Evolutionary conservation across 1,140 invertebrate species (phyloP), one percentile per base, ranked within the genome.

Genomic region (Bombus waltoni): DNA sequence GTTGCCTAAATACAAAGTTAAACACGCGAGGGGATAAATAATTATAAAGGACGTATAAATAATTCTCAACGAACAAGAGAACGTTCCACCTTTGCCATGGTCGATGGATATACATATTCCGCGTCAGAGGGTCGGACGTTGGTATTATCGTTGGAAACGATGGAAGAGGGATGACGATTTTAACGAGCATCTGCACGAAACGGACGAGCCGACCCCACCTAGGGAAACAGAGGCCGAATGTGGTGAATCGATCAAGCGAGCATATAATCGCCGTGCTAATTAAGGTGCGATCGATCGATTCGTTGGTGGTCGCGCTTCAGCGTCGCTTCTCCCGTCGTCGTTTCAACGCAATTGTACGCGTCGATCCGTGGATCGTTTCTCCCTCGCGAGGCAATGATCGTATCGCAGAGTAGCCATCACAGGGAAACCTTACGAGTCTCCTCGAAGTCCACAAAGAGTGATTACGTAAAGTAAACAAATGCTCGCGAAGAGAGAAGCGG

Each of bases 381-480:
- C 35, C 38, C 53, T 38, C 53, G 13, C 62, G 44, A 68, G 44
- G 18, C 44, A 44, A 79, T 35, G 83, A 85, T 85, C 76, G 77
- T 73, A 80, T 85, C 83, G 38, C 62, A 3, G 9, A 57, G n/a
- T 44, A 70, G 8, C 40, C 83, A 32, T 32, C 32, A 32, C 32
- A 32, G 44, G 28, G 83, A 85, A 85, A 53, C 83, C 83, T 28
- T 65, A 62, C 42, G 35, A 72, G 15, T 53, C 15, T 25, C 68
- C 65, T 77, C 73, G 66, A 79, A 84, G 76, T 72, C 76, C 76
- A 32, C 83, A 78, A 72, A 80, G 32, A 38, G 76, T 62, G 76
- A 84, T 84, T 84, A 78, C 66, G 42, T 84, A 84, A 84, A 32
- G 77, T 80, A 85, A 85, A 85, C 77, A 83, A 83, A 83, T 53